Conservation (phyloP, 2,888 invertebrate genomes). For the Dryocosmus kuriphilus region DNA sequence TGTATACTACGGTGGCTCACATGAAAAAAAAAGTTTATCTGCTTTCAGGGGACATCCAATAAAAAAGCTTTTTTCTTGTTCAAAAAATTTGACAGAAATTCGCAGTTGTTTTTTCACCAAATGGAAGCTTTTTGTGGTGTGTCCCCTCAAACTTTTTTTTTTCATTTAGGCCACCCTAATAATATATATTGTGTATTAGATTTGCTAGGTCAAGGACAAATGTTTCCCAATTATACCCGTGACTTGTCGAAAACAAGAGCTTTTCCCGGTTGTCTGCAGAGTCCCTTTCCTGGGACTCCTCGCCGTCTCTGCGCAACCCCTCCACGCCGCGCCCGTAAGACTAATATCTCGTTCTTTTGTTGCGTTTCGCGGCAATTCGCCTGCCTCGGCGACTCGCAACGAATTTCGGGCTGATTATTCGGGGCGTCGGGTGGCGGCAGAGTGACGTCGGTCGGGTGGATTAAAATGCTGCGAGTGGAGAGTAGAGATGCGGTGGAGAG, state of each 20-base stretch:
- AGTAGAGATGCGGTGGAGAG: constrained; percentile 51
- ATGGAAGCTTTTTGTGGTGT: too few relatives aligned
- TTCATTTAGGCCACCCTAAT: too few relatives aligned
- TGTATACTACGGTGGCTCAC: too few relatives aligned
- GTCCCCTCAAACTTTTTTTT: too few relatives aligned
- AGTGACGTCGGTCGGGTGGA: constrained; percentile 72
- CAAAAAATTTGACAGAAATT: too few relatives aligned
- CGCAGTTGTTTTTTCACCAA: too few relatives aligned
- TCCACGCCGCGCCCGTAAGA: constrained; percentile 53
- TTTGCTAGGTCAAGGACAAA: not conserved
- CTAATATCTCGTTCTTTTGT: constrained; percentile 76
- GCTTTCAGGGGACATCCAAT: too few relatives aligned
- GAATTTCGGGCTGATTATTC: constrained; percentile 77
- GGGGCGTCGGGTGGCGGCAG: constrained; percentile 62
- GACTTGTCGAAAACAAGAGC: constrained; percentile 5
- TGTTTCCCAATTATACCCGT: not conserved
- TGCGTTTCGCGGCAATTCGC: constrained; percentile 73
- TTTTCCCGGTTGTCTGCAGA: constrained; percentile 13
- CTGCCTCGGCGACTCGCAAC: constrained; percentile 66
- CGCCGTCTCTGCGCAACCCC: constrained; percentile 4
- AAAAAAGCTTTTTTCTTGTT: too few relatives aligned
- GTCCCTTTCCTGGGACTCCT: constrained; percentile 2
- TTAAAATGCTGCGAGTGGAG: constrained; percentile 72
- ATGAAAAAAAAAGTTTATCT: too few relatives aligned
- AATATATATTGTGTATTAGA: too few relatives aligned